phyloP scores from a whole-genome alignment of 2,888 invertebrate genomes.

The Lamproptera curius region DNA sequence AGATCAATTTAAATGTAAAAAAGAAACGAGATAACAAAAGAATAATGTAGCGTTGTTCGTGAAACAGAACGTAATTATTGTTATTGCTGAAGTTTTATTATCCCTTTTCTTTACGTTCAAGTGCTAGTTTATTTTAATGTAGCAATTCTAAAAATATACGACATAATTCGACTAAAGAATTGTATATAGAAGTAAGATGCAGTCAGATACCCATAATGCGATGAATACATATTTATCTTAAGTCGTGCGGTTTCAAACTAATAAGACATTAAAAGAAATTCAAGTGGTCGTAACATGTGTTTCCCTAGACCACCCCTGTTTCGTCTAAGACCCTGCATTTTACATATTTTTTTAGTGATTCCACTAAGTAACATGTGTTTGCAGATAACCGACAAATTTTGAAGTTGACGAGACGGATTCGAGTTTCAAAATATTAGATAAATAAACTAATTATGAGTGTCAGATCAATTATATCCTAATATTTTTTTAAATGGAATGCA shows the following conservation, averaged over 20 bases:
- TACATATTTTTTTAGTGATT: constrained; percentile 52
- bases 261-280: too few species aligned
- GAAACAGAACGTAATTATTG: not conserved
- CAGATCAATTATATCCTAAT: too few species aligned
- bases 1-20: not conserved
- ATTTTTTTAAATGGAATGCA: too few species aligned
- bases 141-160: too few species aligned
- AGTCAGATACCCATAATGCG: too few species aligned
- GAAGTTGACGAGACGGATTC: constrained; percentile 37
- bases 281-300: constrained; percentile 42
- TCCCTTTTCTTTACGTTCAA: not conserved
- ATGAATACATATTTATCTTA: too few species aligned
- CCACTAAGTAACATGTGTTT: constrained; percentile 60
- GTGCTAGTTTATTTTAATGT: not conserved
- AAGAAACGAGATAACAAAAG: not conserved
- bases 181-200: too few species aligned
- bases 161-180: too few species aligned
- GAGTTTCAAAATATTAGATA: constrained; percentile 19
- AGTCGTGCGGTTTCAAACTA: too few species aligned
- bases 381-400: constrained; percentile 47
- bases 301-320: constrained; percentile 48
- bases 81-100: not conserved
- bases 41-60: not conserved
- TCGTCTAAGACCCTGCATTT: constrained; percentile 40
- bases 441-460: too few species aligned